Base-by-base conservation (phyloP, 2,113 vertebrate species). In the Psilopogon haemacephalus region DNA sequence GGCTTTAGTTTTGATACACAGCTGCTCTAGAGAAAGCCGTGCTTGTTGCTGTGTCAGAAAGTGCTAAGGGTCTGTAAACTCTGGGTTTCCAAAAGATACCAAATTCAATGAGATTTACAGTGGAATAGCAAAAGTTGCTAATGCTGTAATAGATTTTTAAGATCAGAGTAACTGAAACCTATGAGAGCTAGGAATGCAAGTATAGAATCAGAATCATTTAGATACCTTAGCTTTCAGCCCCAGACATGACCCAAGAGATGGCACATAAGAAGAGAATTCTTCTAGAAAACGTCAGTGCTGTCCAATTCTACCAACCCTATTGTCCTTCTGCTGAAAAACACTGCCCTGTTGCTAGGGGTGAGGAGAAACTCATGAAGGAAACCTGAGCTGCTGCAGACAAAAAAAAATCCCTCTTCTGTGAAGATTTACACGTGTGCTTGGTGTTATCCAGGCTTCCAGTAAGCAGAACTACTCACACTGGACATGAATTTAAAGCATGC, bases 361-460 rank as follows among this genome's bases (percentile, higher is more conserved):
- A 76, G 50, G 46, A 95, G 68, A 83, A 87, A 83, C 20, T 89
- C 8, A 15, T 73, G 64, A 94, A 87, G 64, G 32, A 93, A 89
- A 85, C 32, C 44, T 85, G 50, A 84, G 30, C 71, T 79, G 59
- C 81, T 77, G 59, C 81, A 74, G 24, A 48, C 76, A 91, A 91
- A 89, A 19, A 65, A 73, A 93, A 85, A 67, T 73, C 59, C 38
- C 28, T 76, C 16, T 32, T 75, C 64, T 44, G 1, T n/a, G 23
- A 77, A 93, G 68, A 88, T 89, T 89, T 84, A 91, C 38, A 48
- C 7, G 0, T 73, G 27, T 64, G 42, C 58, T 95, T 65, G 54
- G 21, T 74, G 75, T 90, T 74, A 71, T 78, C 60, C 58, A 84
- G 55, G 10, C 38, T 74, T 86, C 32, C 69, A 30, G 15, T 15